Evolutionary conservation across 2,888 invertebrate genomes (phyloP).

Genomic region (Hydropsyche betteni): DNA sequence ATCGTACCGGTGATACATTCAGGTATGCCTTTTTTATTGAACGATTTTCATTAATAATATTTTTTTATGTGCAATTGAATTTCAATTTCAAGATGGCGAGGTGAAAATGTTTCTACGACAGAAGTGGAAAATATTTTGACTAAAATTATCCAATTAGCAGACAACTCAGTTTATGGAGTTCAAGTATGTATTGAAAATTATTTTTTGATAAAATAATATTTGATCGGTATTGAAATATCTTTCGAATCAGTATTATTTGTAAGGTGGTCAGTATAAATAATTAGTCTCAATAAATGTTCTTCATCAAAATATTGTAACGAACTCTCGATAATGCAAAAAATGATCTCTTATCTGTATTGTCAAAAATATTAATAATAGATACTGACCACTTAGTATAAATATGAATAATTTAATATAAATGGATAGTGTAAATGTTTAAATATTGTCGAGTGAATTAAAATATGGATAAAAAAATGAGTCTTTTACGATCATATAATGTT

Average conservation of each 20-base stretch:
- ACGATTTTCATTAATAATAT: background rate
- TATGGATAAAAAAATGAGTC: background rate
- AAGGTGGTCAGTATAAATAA: background rate
- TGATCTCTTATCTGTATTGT: too few relatives aligned
- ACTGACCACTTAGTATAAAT: too few relatives aligned
- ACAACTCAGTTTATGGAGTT: constrained; percentile 91
- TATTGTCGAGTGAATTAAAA: too few relatives aligned
- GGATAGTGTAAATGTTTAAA: too few relatives aligned
- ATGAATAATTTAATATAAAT: too few relatives aligned
- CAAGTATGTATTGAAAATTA: constrained; percentile 65
- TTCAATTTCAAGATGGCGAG: constrained; percentile 76
- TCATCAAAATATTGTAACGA: too few relatives aligned
- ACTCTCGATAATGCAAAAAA: too few relatives aligned
- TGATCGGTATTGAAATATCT: background rate
- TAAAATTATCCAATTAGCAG: constrained; percentile 74
- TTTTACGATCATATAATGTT: background rate
- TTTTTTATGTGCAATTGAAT: background rate
- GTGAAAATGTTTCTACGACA: constrained; percentile 96
- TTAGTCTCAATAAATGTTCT: too few relatives aligned
- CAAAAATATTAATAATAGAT: too few relatives aligned
- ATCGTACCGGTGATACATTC: constrained; percentile 86
- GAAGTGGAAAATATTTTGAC: constrained; percentile 94
- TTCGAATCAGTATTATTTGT: background rate
- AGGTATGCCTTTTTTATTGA: constrained; percentile 48
- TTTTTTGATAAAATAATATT: background rate